Base-by-base conservation (phyloP, 2,888 invertebrate genomes). In the Iphiclides podalirius region DNA sequence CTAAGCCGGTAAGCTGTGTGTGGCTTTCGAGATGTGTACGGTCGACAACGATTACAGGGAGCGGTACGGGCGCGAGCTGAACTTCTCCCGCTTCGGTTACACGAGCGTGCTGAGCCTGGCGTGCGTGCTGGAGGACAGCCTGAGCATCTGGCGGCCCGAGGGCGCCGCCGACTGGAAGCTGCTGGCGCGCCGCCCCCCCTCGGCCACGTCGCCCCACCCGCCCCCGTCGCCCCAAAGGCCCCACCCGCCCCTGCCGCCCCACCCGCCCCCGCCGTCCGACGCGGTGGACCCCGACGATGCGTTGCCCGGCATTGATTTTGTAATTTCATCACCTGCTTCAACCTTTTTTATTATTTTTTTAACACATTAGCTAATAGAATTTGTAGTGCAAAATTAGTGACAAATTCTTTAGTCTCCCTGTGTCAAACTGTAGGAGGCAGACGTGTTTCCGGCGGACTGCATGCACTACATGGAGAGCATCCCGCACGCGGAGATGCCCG, bases 391-490 rank as follows among this genome's bases (percentile, higher is more conserved):
- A n/a, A n/a, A n/a, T n/a, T n/a, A n/a, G n/a, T n/a, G n/a, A n/a
- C n/a, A n/a, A n/a, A n/a, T n/a, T n/a, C n/a, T n/a, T n/a, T n/a
- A n/a, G n/a, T n/a, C n/a, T n/a, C n/a, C n/a, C n/a, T n/a, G n/a
- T n/a, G n/a, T n/a, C n/a, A n/a, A n/a, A n/a, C n/a, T 11, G 4
- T 66, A 86, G 86, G 85, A 82, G 37, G 59, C 75, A 42, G 83
- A 77, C 60, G 83, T 85, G 68, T 87, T 80, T 67, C 87, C 86
- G n/a, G 56, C 38, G 52, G 85, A 86, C 76, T 84, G 85, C 67
- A 44, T 86, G 72, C 70, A 75, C 64, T 75, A 65, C 66, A 48
- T 71, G 72, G 82, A 86, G 62, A 65, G 66, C 64, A 67, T 86
- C 50, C 75, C 78, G 43, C 1, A 52, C 14, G 48, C 52, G 64